A percentile compares a stretch with the other conserved stretches of the same genome.
Conservation (phyloP, 2,888 invertebrate genomes). For the Hirudinaria manillensis region DNA sequence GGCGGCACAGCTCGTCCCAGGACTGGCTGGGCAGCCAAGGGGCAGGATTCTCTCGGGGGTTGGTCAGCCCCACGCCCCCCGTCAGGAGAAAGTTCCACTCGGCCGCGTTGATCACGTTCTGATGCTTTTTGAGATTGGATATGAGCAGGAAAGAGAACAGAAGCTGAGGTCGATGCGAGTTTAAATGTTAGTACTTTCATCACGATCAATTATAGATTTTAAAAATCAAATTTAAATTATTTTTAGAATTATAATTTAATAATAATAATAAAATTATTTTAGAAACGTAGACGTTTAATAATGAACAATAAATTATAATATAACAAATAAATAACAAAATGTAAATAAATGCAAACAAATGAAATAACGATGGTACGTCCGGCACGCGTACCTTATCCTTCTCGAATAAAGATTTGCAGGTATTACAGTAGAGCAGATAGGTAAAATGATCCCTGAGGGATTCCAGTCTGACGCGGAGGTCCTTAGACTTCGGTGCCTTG, state of each 20-base stretch:
- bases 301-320: background rate
- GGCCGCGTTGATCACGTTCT: conserved; percentile 55
- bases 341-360: too few relatives aligned
- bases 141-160: conserved; percentile 56
- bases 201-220: background rate
- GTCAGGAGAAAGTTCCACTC: conserved; percentile 83
- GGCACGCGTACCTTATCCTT: conserved; percentile 53
- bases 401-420: conserved; percentile 57
- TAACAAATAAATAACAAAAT: background rate
- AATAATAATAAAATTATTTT: too few relatives aligned
- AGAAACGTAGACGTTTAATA: background rate
- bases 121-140: conserved; percentile 54
- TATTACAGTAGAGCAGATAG: conserved; percentile 55
- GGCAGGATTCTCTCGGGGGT: conserved; percentile 70
- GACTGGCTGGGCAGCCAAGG: conserved; percentile 66
- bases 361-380: background rate
- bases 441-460: conserved; percentile 54
- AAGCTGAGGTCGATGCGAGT: conserved; percentile 44
- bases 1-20: conserved; percentile 59
- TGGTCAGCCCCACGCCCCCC: conserved; percentile 74
- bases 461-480: conserved; percentile 49
- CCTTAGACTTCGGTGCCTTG: conserved; percentile 54
- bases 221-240: background rate
- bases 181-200: conserved; percentile 54
- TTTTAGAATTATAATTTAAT: too few relatives aligned